Base-by-base conservation (phyloP, 2,888 invertebrate species). In the Polia nebulosa region DNA sequence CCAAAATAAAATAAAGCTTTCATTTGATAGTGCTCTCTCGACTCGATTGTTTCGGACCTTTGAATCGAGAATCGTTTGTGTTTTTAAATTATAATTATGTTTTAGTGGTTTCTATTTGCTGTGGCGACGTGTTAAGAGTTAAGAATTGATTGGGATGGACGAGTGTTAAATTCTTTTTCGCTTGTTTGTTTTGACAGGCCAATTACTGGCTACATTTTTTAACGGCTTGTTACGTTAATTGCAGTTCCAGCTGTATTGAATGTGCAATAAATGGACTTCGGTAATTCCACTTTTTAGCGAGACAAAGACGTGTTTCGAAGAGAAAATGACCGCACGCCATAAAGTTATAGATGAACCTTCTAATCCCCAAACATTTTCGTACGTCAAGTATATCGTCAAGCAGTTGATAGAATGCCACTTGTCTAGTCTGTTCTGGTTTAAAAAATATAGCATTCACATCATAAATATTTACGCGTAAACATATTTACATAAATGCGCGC, bases 1-100 rank as follows among this genome's bases (percentile, higher is more conserved):
- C 73, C 83, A 85, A 89, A 90, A 90, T 86, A 91, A 92, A 90
- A 90, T 88, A 87, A 89, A 88, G 86, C 82, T 82, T 75, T 86
- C 85, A 85, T 87, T 90, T 87, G 87, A 88, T 90, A 88, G 85
- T 86, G 85, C 85, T 81, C 86, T 84, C 84, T 83, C 82, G 80
- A 77, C 76, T 78, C 86, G 87, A 88, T 88, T 89, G 90, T 90
- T 85, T 86, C 63, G 77, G 82, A 80, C 80, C 75, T 81, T 85
- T 86, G 85, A 80, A 88, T 87, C 82, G 82, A 68, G 71, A 80
- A 82, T 82, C 81, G 81, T 86, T 85, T 85, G 85, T 81, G 76
- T 78, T 83, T 81, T 76, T 78, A 72, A 84, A 83, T 84, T 80
- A 82, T 87, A 83, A 84, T 87, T 84, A 85, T 78, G 77, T 78